Conservation (phyloP, 2,888 invertebrate genomes). For the Cheilosia variabilis region DNA sequence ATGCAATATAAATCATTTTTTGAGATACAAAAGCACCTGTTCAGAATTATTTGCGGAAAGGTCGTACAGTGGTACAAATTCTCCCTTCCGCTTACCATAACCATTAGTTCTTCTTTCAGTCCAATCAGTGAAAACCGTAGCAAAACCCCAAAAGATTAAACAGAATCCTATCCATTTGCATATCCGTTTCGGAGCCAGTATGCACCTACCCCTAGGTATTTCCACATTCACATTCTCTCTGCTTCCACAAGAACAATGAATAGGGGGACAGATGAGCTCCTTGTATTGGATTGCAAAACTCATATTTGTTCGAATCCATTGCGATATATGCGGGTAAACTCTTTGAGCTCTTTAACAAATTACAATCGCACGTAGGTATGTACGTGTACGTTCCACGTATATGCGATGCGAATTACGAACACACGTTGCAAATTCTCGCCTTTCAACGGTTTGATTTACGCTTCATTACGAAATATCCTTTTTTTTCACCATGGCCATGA, state of each 20-base stretch:
- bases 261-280: background rate
- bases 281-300: constrained; percentile 24
- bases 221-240: background rate
- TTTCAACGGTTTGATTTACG: constrained; percentile 51
- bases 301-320: constrained; percentile 18
- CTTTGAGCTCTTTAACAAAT: constrained; percentile 29
- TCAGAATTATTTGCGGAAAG: too few species aligned
- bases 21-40: too few species aligned
- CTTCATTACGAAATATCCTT: constrained; percentile 53
- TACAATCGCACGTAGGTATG: constrained; percentile 12
- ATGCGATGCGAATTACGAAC: constrained; percentile 36
- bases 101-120: too few species aligned
- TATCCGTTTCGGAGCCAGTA: background rate
- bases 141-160: too few species aligned
- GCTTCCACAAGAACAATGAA: background rate
- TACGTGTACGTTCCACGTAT: too few species aligned
- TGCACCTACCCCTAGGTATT: background rate
- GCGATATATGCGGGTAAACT: background rate
- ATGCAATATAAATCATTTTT: too few species aligned
- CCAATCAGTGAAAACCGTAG: too few species aligned
- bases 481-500: background rate
- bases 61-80: too few species aligned
- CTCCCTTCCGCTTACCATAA: too few species aligned
- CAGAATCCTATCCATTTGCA: too few species aligned
- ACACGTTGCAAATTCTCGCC: constrained; percentile 42